Conservation (phyloP, 2,797 vertebrate genomes). For the Hypotaenidia philippensis region DNA sequence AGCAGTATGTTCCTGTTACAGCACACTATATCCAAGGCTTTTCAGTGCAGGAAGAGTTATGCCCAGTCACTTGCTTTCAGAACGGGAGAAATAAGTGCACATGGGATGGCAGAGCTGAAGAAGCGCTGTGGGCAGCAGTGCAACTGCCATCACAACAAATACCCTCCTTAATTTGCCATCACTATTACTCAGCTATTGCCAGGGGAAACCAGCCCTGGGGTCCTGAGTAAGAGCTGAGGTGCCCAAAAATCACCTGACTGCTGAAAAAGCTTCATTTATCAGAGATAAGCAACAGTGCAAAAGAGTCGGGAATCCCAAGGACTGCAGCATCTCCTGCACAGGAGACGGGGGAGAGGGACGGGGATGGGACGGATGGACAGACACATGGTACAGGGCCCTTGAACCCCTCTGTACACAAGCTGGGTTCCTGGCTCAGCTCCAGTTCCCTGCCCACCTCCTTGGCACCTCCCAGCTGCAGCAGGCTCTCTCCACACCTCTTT, state of each 20-base stretch:
- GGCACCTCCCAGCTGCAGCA: neutral
- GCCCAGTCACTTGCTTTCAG: neutral
- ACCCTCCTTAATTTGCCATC: neutral
- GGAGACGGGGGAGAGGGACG: too few species aligned
- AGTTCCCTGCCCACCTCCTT: neutral
- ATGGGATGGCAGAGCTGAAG: neutral
- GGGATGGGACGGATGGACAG: too few species aligned
- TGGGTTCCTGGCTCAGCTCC: neutral
- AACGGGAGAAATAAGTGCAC: neutral
- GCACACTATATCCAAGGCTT: neutral
- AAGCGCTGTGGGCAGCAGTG: neutral
- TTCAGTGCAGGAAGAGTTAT: neutral
- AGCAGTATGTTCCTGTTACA: neutral
- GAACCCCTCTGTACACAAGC: fast-evolving
- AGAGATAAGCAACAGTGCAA: neutral
- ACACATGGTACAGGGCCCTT: too few species aligned
- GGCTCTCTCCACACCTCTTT: neutral
- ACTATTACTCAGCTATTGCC: neutral
- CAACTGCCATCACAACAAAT: neutral
- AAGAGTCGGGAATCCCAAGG: neutral
- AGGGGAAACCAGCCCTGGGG: neutral
- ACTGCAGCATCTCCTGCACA: neutral
- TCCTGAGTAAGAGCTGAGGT: neutral
- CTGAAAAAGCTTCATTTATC: neutral
- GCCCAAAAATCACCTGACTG: neutral